Base-by-base conservation (phyloP, 2,888 invertebrate genomes). In the Cerastoderma edule region DNA sequence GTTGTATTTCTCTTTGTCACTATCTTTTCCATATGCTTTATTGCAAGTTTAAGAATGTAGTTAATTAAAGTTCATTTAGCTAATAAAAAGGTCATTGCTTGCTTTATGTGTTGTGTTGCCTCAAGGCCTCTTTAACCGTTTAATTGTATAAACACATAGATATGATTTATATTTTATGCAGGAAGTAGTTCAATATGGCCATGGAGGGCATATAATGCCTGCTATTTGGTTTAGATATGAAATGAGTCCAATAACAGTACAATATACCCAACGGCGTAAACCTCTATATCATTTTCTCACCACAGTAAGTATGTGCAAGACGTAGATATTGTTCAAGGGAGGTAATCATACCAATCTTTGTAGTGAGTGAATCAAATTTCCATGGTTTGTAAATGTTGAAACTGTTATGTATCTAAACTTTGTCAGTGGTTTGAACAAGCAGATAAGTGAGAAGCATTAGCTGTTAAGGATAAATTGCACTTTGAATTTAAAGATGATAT, bases 211-310 rank as follows among this genome's bases (percentile, higher is more conserved):
- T 48, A 91, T 93, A 16, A 92, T 94, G 75, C 94, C 94, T 48
- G 94, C 94, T 2, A 93, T 95, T 50, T 95, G 94, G 94, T 94
- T 94, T 88, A 92, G 94, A 46, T 95, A 94, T 89, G 94, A 95
- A 84, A 88, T 95, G 57, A 94, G 93, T 78, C 95, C 95, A 1
- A 94, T 95, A 53, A 94, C 94, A n/a, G 94, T 94, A 1, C 92
- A 93, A 76, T 94, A 95, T 88, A 93, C 92, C 8, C 94, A 94
- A 83, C 93, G 91, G 75, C 87, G 94, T 35, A 93, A 93, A 84
- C 94, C 94, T 2, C 91, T 95, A 74, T 94, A 95, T 89, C 92
- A 93, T 44, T 95, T 95, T 85, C 87, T 95, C 16, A 94, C 94
- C 13, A 94, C 94, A 44, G 94, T 94, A 86, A 92, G 92, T 66